Evolutionary conservation across 2,888 invertebrate genomes (phyloP).

Genomic region (Encarsia formosa): DNA sequence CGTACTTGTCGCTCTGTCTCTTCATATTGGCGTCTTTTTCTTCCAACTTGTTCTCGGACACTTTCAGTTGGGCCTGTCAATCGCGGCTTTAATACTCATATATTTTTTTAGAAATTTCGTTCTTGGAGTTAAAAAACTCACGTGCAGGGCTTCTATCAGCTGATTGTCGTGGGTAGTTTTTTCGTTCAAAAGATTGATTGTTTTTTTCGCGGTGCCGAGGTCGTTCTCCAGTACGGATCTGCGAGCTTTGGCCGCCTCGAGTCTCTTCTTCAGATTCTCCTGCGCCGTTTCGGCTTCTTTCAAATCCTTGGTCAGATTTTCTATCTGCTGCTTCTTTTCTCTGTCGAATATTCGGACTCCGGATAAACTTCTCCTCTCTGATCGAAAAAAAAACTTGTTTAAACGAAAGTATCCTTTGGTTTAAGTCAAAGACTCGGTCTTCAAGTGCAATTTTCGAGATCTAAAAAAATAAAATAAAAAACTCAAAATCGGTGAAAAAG

Average conservation of each 20-base stretch:
- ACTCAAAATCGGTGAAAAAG: too few species aligned
- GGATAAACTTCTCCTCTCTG: conserved; percentile 16
- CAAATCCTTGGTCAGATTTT: conserved; percentile 60
- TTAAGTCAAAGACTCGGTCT: too few species aligned
- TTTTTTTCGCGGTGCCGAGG: conserved; percentile 56
- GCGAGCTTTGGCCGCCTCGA: conserved; percentile 66
- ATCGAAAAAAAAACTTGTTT: too few species aligned
- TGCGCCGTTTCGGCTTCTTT: conserved; percentile 55
- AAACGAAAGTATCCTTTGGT: too few species aligned
- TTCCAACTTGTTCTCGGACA: conserved; percentile 33
- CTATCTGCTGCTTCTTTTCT: conserved; percentile 58
- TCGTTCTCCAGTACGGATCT: conserved; percentile 68
- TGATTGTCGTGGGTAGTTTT: conserved; percentile 64
- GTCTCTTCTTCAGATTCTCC: conserved; percentile 60
- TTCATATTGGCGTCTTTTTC: conserved; percentile 34
- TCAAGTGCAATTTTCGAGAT: too few species aligned
- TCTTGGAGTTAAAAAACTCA: conserved; percentile 40
- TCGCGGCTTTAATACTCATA: not conserved
- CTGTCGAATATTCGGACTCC: conserved; percentile 52
- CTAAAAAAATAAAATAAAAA: too few species aligned
- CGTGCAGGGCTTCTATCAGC: conserved; percentile 61
- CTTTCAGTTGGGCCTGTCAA: conserved; percentile 35
- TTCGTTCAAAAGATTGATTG: conserved; percentile 59
- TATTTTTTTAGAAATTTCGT: not conserved
- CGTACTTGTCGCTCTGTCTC: conserved; percentile 33